These are phyloP conservation scores for Chrysochloris asiatica DNA, from an alignment of 2,113 vertebrate genomes.

Conservation along the genomic window DNA sequence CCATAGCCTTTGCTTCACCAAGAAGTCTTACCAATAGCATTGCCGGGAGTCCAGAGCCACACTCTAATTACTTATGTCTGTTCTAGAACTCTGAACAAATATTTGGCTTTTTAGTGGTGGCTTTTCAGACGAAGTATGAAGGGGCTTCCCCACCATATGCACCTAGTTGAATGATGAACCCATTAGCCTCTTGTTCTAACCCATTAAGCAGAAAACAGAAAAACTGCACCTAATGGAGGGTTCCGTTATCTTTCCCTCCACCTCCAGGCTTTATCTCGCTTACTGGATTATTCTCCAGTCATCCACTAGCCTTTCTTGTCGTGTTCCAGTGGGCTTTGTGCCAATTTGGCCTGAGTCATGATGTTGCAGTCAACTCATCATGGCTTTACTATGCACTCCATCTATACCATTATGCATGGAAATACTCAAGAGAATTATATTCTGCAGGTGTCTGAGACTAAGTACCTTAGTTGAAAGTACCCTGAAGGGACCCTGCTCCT, in stretches of 20 bases:
- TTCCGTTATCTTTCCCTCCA: not conserved
- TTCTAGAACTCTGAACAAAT: not conserved
- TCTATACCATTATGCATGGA: not conserved
- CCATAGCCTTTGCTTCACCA: not conserved
- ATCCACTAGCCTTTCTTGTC: not conserved
- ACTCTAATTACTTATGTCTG: not conserved
- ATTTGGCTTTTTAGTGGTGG: not conserved
- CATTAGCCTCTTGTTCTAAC: not conserved
- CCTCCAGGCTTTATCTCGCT: not conserved
- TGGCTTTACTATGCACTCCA: not conserved
- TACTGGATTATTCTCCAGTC: not conserved
- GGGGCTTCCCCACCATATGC: not conserved
- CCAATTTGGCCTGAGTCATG: not conserved
- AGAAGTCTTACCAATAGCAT: not conserved
- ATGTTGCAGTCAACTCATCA: not conserved
- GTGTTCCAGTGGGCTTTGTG: not conserved
- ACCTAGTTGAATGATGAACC: not conserved
- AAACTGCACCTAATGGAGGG: not conserved
- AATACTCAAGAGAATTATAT: slow-evolving; percentile 25
- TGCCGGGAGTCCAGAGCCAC: not conserved
- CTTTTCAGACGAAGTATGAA: not conserved
- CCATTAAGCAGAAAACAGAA: not conserved
- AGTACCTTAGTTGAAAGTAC: not conserved
- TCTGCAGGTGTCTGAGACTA: slow-evolving; percentile 1
- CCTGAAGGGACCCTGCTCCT: not conserved